Base-by-base conservation (phyloP, 2,888 invertebrate genomes). In the Gari tellinella region DNA sequence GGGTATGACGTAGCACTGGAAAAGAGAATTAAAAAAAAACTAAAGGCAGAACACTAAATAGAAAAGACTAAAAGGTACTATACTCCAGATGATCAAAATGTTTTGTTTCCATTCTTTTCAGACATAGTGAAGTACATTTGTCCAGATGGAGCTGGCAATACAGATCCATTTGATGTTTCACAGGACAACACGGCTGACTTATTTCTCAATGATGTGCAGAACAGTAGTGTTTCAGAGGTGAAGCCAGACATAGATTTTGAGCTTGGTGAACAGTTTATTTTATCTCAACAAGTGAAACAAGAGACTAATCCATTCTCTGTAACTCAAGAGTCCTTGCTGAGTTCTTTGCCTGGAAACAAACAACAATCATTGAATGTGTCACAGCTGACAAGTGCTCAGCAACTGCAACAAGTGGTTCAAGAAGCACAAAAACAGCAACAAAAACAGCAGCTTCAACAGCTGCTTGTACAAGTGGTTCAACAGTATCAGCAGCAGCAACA, bases 91-190 rank as follows among this genome's bases (percentile, higher is more conserved):
- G n/a, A n/a, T n/a, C n/a, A n/a, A 31, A 7, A 31, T 31, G 31
- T 7, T 31, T 31, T 48, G 8, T 48, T 48, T 48, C 19, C 21
- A 19, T 38, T 49, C 57, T 53, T 69, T 76, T 19, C 78, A 88
- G 87, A 86, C 76, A 86, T 89, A 72, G 83, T 89, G 45, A 78
- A 86, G 67, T 89, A 86, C 64, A 87, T 89, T 58, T 85, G 83
- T 55, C 83, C 79, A 55, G 87, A 88, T 64, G 80, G 76, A n/a
- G 65, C 66, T 1, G 31, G 37, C 10, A 43, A 23, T 38, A 19
- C 62, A 23, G 31, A 31, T 31, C 31, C 31, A 10, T 31, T 31
- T 31, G 67, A 70, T 64, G 43, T 48, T 14, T 31, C 43, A 45
- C 45, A 45, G 4, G 43, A 45, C 31, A 45, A 41, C 31, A 23